Evolutionary conservation across 2,113 vertebrate species (phyloP).

Genomic region (Dicentrarchus labrax): DNA sequence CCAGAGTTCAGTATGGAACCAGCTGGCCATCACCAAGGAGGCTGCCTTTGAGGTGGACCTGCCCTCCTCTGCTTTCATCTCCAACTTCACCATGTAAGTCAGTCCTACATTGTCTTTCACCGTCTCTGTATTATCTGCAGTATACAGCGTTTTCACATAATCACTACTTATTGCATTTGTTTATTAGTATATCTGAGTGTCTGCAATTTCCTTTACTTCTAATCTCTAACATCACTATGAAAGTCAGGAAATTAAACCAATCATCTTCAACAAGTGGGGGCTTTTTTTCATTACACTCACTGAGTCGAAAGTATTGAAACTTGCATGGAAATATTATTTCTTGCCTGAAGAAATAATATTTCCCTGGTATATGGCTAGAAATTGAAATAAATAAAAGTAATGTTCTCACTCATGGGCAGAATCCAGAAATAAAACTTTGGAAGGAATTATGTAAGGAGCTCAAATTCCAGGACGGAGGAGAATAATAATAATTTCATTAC

Average conservation of each 20-base stretch:
- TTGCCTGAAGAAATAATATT: neutral
- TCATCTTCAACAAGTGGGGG: neutral
- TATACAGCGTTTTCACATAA: neutral
- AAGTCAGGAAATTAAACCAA: neutral
- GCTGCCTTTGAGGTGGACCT: constrained; percentile 89
- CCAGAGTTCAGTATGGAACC: constrained; percentile 85
- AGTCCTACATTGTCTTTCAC: neutral
- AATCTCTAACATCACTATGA: neutral
- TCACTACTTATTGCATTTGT: neutral
- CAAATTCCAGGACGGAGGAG: constrained; percentile 26
- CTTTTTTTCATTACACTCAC: neutral
- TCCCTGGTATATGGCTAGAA: neutral
- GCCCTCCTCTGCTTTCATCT: constrained; percentile 88
- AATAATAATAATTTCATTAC: constrained; percentile 58
- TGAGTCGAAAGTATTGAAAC: neutral
- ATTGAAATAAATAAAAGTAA: constrained; percentile 14
- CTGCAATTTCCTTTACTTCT: neutral
- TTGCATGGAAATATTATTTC: neutral
- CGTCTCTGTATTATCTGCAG: neutral
- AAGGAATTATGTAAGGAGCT: constrained; percentile 49
- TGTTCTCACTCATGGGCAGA: constrained; percentile 8
- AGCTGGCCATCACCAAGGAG: constrained; percentile 84
- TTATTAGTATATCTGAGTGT: neutral
- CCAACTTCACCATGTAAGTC: constrained; percentile 91
- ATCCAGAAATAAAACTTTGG: constrained; percentile 59